Evolutionary conservation across 2,888 invertebrate species (phyloP).

Genomic region (Mongoloraphidia duomilia): DNA sequence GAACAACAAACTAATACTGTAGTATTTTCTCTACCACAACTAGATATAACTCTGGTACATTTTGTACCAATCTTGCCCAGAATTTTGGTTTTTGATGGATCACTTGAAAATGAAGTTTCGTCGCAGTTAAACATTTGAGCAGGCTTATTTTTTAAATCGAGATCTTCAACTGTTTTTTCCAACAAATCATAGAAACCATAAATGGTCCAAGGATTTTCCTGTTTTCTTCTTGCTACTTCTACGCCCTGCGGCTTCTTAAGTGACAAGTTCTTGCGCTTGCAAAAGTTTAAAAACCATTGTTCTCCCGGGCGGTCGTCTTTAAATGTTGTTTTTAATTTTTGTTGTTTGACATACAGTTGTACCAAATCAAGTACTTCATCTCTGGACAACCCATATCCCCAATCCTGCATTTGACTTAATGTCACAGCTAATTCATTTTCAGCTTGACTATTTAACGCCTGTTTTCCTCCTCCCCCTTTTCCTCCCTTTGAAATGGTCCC

Average conservation of each 20-base stretch:
- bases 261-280: slow-evolving; percentile 6
- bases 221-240: slow-evolving; percentile 6
- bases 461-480: slow-evolving; percentile 9
- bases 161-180: not conserved
- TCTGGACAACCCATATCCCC: slow-evolving; percentile 9
- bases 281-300: slow-evolving; percentile 8
- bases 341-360: slow-evolving; percentile 3
- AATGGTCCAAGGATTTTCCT: slow-evolving; percentile 5
- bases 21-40: slow-evolving; percentile 7
- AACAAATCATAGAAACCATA: slow-evolving; percentile 4
- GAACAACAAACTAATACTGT: slow-evolving; percentile 7
- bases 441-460: slow-evolving; percentile 5
- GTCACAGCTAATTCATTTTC: slow-evolving; percentile 7
- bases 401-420: slow-evolving; percentile 5
- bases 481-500: slow-evolving; percentile 8
- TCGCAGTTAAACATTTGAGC: slow-evolving; percentile 6
- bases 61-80: slow-evolving; percentile 6
- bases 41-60: slow-evolving; percentile 5
- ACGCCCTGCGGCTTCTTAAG: slow-evolving; percentile 10
- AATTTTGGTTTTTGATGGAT: slow-evolving; percentile 10
- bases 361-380: slow-evolving; percentile 9
- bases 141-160: slow-evolving; percentile 4
- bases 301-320: not conserved
- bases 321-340: slow-evolving; percentile 1
- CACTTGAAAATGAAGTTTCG: slow-evolving; percentile 6